Base-by-base conservation (phyloP, 2,888 invertebrate genomes). In the Lacanobia oleracea region DNA sequence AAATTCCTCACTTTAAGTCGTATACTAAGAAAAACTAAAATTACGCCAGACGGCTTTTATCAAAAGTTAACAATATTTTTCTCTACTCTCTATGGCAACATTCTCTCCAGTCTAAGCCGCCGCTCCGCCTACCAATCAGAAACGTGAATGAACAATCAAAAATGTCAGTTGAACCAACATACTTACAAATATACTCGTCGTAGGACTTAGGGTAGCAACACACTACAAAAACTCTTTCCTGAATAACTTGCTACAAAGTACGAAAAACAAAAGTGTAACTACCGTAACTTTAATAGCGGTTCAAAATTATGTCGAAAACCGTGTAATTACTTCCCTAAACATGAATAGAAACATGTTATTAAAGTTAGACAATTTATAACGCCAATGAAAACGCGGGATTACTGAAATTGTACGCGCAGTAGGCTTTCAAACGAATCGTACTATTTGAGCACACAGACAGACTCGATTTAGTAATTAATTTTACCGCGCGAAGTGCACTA, bases 401-500 rank as follows among this genome's bases (percentile, higher is more conserved):
- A 83, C 88, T 85, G 81, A 86, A 89, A 92, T 89, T 88, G 88
- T 89, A 87, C 86, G 83, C 83, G 81, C 84, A 73, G 79, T 87
- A 89, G 89, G 91, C 91, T 90, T 91, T 92, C 79, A 90, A 90
- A 91, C 87, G 90, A 93, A 90, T 92, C 90, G 89, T 89, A 88
- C 90, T 89, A 89, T 91, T 92, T 90, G 89, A 88, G 79, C 88
- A 83, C 84, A 88, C 91, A 93, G 92, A 89, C 93, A 93, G 92
- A 92, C 92, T 88, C 93, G 93, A 94, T 95, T 94, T 94, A 93
- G 94, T 96, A 95, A 95, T 96, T 96, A 96, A 96, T 95, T 95
- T 94, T 92, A 93, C 93, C 91, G 91, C 91, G 92, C 90, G 92
- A 94, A 95, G 94, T 94, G 90, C 94, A 93, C 94, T 91, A 94